Evolutionary conservation across 2,888 invertebrate species (phyloP), one percentile per base, ranked within the genome.

Genomic region (Lissonota sp.): DNA sequence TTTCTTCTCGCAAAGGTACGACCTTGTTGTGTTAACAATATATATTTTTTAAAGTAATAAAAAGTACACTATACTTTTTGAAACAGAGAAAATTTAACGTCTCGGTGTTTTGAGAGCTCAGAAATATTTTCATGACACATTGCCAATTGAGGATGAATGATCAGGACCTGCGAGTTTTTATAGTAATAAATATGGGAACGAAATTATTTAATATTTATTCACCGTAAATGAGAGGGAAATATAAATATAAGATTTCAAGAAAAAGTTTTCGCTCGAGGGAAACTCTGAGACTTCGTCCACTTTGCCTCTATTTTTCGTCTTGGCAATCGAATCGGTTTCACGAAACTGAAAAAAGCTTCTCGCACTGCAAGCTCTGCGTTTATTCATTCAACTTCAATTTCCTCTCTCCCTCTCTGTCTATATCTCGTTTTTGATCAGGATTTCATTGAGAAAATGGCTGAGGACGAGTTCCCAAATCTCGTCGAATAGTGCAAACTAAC

Each of bases 121-220:
- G 42, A 44, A 14, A 39, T 44, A 46, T 51, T 42, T 10, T 42
- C 10, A 26, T 14, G 62, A 42, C 6, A 14, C 16, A 62, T 14
- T 1, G 62, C 5, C n/a, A 40, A 7, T 10, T 7, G 58, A 58
- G 39, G 58, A 6, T 8, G 37, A 42, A 44, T 26, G 16, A 42
- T 26, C 44, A 12, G 5, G 37, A 44, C 4, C 10, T 1, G 44
- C 6, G 44, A 46, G 16, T n/a, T 70, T 64, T 57, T 58, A 51
- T 64, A 49, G 53, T 12, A 63, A 51, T 55, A 51, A 70, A 78
- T 79, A 83, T 77, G 78, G 81, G 74, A 62, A 80, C 71, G 77
- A 62, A 82, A 85, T 82, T 26, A 26, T 26, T 26, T 76, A 84
- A 85, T 85, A 85, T 85, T 85, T 85, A 85, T 85, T 82, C 83